Base-by-base conservation (phyloP, 1,140 invertebrate species). In the Oreohelix idahoensis region DNA sequence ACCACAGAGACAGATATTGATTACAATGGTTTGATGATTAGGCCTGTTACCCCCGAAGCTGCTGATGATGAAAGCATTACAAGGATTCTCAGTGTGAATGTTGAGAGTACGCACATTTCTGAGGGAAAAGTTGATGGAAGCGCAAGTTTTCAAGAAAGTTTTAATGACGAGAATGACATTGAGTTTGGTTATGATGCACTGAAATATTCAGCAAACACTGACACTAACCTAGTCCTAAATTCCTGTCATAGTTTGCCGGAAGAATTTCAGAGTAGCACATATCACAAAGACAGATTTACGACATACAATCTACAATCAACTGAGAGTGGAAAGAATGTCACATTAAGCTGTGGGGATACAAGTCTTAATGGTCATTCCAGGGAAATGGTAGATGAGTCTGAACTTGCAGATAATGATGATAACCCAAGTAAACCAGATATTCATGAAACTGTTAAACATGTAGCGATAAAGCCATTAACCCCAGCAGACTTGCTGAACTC, bases 1-100 rank as follows among this genome's bases (percentile, higher is more conserved):
- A 51, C 74, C 29, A 8, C 17, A 76, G 36, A 45, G 1, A 10
- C 29, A 45, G 23, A 32, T 20, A 32, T 36, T 32, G 45, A 76
- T 15, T 39, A 1, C 39, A 20, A 5, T 26, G 42, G 45, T 45
- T 1, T 78, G 11, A 35, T 78, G 32, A 63, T 15, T 38, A 78
- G 76, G 42, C 76, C 76, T 58, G 36, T 23, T 36, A 63, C 36
- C 17, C 76, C 76, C 32, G 76, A 78, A 63, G 76, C 76, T 32
- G 1, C 58, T 58, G 76, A 78, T 36, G 76, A 78, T 58, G n/a
- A n/a, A n/a, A n/a, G n/a, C n/a, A 63, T 78, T 15, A 63, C 32
- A 78, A 35, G 49, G 11, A 63, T 58, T 15, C 29, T 78, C 23
- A 17, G 8, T 1, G 53, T 20, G 29, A 11, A 78, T 58, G n/a